These are phyloP conservation scores for Nothobranchius furzeri DNA, from an alignment of 2,113 vertebrate species.

Conservation along the genomic window DNA sequence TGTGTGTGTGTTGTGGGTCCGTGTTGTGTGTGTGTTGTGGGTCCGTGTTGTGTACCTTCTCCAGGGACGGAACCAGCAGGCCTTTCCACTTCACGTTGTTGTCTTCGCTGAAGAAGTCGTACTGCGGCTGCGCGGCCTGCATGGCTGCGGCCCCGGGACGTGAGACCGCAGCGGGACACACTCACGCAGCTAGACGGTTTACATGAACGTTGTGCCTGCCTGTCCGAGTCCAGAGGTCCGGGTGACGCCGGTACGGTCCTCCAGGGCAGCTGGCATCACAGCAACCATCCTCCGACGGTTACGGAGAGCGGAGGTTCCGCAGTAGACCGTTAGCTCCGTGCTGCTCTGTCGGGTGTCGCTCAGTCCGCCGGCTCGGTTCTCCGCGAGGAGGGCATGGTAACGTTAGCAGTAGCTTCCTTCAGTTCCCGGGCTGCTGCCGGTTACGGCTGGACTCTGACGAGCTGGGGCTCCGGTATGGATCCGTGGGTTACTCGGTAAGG, in stretches of 20 bases:
- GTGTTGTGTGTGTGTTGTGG: no score
- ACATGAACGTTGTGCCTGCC: conserved; percentile 43
- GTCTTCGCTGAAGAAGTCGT: conserved; percentile 93
- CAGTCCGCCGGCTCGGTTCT: conserved; percentile 2
- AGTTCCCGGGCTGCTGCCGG: conserved; percentile 1
- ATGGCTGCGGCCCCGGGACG: conserved; percentile 73
- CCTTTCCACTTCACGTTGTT: conserved; percentile 91
- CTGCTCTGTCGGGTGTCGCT: conserved; percentile 11
- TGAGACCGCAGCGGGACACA: conserved; percentile 21
- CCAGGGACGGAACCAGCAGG: conserved; percentile 87
- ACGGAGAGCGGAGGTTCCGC: conserved; percentile 16
- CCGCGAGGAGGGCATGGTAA: conserved; percentile 25
- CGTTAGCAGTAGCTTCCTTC: neutral
- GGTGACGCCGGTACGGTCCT: conserved; percentile 20
- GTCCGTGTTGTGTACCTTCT: no score
- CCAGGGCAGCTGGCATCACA: conserved; percentile 35
- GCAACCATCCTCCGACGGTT: conserved; percentile 62
- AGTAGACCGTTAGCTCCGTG: conserved; percentile 27
- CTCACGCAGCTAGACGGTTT: conserved; percentile 22
- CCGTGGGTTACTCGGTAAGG: neutral
- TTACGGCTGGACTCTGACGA: neutral
- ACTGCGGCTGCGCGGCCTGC: conserved; percentile 87
- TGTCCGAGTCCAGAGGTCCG: conserved; percentile 17
- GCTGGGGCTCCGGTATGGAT: conserved; percentile 6
- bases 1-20: no score